Percentiles rank a stretch among this genome's conserved stretches.
Evolutionary conservation across 1,140 invertebrate species (phyloP).

Genomic region (Oncopodura yosiiana): DNA sequence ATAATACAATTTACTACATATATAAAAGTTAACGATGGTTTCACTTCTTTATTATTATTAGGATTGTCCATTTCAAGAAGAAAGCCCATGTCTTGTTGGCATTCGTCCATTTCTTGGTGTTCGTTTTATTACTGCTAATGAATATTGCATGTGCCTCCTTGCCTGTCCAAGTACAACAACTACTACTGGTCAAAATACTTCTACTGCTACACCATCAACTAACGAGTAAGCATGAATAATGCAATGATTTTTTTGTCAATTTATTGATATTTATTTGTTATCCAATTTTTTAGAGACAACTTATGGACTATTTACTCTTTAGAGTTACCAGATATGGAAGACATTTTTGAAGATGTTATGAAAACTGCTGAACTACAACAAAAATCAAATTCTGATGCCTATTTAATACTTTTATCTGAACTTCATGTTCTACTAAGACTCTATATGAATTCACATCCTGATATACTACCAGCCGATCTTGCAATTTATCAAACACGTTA

Average conservation of each 20-base stretch:
- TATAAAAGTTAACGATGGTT: background rate
- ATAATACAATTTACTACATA: background rate
- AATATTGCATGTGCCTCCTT: conserved; percentile 20
- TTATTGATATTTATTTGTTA: background rate
- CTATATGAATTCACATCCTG: conserved; percentile 19
- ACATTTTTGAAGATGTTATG: conserved; percentile 24
- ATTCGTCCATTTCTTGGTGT: conserved; percentile 32
- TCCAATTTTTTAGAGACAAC: conserved; percentile 16
- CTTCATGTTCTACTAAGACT: conserved; percentile 21
- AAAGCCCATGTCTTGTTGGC: conserved; percentile 26
- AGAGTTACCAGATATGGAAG: conserved; percentile 16
- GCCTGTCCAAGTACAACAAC: conserved; percentile 12
- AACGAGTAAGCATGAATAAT: background rate
- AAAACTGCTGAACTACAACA: conserved; percentile 21
- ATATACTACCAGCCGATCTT: too few species aligned
- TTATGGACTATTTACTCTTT: conserved; percentile 30
- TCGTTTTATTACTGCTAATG: conserved; percentile 27
- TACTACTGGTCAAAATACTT: background rate
- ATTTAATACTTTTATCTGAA: conserved; percentile 26
- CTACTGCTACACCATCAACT: background rate
- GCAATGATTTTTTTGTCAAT: background rate
- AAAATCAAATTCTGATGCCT: conserved; percentile 20
- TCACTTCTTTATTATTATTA: conserved; percentile 11
- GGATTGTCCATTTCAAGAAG: conserved; percentile 29
- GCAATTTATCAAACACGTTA: background rate